Evolutionary conservation across 2,888 invertebrate genomes (phyloP), one percentile per base, ranked within the genome.

Genomic region (Mythimna lalbum): DNA sequence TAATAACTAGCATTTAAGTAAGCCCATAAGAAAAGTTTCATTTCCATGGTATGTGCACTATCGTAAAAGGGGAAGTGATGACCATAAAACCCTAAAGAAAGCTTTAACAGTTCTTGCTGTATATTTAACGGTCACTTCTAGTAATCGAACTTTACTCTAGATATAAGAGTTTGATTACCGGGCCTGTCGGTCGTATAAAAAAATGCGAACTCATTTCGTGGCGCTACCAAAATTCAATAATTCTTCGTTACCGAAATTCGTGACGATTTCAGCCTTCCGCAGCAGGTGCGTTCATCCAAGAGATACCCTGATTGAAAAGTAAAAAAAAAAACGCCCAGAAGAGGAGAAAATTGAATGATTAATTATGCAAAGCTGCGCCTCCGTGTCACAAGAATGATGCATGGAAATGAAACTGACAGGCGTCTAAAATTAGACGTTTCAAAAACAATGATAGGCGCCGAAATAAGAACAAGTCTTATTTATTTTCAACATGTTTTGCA

Each of bases 81-180:
- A 69, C 69, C 83, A 79, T 85, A 82, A 88, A 86, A 84, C 78
- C 65, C 67, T 56, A 70, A 39, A 70, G 43, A 73, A 80, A 78
- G 74, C 80, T 83, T 72, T 77, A 77, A 76, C 53, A 73, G 68
- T 74, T 74, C 68, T 76, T 79, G 55, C 50, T 67, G 64, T 76
- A 76, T 83, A 82, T 84, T 87, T 87, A 90, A 86, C 83, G 80
- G 82, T 78, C 89, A 89, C 88, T 90, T 88, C 63, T 79, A 81
- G 86, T 87, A 90, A 90, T 90, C 88, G 89, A 87, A 88, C 78
- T 76, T 86, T 86, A 88, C 89, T 89, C 75, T 76, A 77, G 83
- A 86, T 87, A 90, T 90, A 88, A 5, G 85, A 86, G 87, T 88
- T 85, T 83, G 88, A 91, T 89, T 87, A 83, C 83, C 77, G 80